Evolutionary conservation across 2,797 vertebrate species (phyloP).

Genomic region (Phrynocephalus guinanensis): DNA sequence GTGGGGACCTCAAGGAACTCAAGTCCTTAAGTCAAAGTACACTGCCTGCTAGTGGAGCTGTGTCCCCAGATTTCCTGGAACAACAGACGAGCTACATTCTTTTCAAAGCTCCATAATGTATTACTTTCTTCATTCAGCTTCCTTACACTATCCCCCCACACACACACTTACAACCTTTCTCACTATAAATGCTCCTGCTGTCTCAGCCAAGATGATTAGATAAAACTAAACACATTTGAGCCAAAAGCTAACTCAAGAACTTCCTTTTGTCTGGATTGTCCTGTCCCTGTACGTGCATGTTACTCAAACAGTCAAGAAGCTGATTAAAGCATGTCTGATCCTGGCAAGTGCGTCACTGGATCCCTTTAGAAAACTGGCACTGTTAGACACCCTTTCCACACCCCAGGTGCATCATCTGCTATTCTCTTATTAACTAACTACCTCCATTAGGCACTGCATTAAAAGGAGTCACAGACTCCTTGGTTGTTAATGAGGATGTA

Average conservation of each 20-base stretch:
- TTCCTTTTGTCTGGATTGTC: constrained; percentile 22
- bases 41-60: neutral
- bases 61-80: neutral
- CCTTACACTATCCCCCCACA: too few species aligned
- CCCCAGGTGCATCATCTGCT: constrained; percentile 60
- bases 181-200: neutral
- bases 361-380: constrained; percentile 57
- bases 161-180: neutral
- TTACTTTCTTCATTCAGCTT: neutral
- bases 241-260: neutral
- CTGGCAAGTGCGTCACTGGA: constrained; percentile 56
- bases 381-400: constrained; percentile 59
- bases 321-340: constrained; percentile 66
- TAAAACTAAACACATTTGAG: neutral
- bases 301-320: constrained; percentile 48
- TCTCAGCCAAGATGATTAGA: neutral
- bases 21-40: neutral
- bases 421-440: constrained; percentile 52
- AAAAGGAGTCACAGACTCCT: constrained; percentile 56
- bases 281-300: constrained; percentile 32
- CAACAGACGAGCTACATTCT: neutral
- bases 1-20: neutral
- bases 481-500: constrained; percentile 27
- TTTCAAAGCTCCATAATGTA: neutral
- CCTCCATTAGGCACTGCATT: constrained; percentile 37